These are phyloP conservation scores for Hyppa rectilinea DNA, from an alignment of 2,888 invertebrate genomes.

Conservation along the genomic window DNA sequence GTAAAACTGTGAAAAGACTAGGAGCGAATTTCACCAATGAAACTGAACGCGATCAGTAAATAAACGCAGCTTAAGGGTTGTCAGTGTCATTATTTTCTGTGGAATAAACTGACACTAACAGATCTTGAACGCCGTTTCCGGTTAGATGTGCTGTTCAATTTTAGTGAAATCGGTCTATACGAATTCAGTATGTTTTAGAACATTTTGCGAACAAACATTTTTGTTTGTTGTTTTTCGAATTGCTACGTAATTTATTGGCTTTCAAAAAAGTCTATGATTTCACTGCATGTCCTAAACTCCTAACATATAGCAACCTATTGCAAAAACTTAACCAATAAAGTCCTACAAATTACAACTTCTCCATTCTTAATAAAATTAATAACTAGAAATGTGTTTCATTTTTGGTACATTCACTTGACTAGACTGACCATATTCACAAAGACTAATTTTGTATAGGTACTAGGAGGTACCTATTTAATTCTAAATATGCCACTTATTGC, in stretches of 20 bases:
- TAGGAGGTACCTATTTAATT: neutral
- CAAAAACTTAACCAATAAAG: neutral
- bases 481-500: neutral
- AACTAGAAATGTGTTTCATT: constrained; percentile 43
- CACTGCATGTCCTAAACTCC: neutral
- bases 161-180: too few relatives aligned
- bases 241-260: neutral
- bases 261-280: neutral
- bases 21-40: too few relatives aligned
- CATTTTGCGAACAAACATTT: too few relatives aligned
- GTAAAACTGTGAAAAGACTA: too few relatives aligned
- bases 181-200: too few relatives aligned
- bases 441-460: neutral
- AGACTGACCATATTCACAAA: constrained; percentile 38
- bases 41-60: too few relatives aligned
- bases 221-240: too few relatives aligned
- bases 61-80: too few relatives aligned
- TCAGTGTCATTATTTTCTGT: too few relatives aligned
- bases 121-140: too few relatives aligned
- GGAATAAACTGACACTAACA: too few relatives aligned
- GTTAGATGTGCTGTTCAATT: too few relatives aligned
- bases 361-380: constrained; percentile 27
- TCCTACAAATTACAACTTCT: neutral
- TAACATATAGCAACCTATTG: neutral
- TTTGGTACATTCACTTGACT: constrained; percentile 61